Evolutionary conservation across 2,113 vertebrate species (phyloP), one percentile per base, ranked within the genome.

Genomic region (Malurus alboscapulatus): DNA sequence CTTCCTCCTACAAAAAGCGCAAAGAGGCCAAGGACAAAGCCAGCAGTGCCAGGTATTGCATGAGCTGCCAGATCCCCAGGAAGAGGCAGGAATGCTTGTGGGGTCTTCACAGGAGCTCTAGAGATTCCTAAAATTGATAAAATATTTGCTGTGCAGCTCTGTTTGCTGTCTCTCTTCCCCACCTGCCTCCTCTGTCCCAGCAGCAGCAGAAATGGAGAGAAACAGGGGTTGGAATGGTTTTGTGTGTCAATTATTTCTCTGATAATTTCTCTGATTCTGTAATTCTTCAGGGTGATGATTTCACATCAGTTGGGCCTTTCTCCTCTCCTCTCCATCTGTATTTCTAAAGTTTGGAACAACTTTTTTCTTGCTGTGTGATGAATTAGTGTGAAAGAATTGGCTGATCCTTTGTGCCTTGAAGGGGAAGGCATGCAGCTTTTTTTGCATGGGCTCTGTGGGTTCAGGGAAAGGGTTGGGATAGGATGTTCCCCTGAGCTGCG

Each of bases 21-120:
- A 99, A 98, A 86, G 98, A 98, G 66, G 96, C 98, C 29, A 99
- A 98, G 95, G 98, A 98, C 68, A 99, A 99, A 97, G 98, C 98
- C 90, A 98, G 42, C 84, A 99, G 99, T 92, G 95, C 97, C 97
- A 99, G 98, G 99, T 99, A 87, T 25, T 29, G 1, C 50, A 8
- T 27, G 8, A n/a, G 62, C 66, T 82, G 42, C 69, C 71, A 24
- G 14, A 18, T 22, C 61, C 14, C 17, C 55, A 47, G 7, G 54
- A 6, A 22, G 42, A 2, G 50, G 30, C n/a, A 77, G 51, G 32
- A 61, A 32, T 10, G 54, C 12, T 0, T 1, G 4, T 59, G 36
- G 15, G 21, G n/a, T 19, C 38, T 68, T 71, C 42, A 12, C n/a
- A 40, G 66, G 53, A 27, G 13, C 59, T 79, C 15, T 14, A 6